phyloP scores from a whole-genome alignment of 2,797 vertebrate species.

The Neosalanx taihuensis region DNA sequence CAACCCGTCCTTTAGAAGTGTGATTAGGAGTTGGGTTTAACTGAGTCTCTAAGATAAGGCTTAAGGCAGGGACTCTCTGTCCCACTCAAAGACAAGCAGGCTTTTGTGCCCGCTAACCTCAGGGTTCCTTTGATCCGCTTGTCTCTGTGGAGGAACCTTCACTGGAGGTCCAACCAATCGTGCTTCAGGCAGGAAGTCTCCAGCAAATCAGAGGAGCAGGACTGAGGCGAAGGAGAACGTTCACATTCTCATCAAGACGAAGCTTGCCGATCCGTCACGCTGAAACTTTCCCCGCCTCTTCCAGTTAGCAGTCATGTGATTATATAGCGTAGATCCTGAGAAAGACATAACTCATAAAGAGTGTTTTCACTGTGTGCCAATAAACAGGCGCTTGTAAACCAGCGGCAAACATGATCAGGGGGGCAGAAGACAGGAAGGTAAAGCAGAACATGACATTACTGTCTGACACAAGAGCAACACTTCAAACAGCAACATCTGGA shows the following conservation, averaged over 20 bases:
- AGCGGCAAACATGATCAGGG: conserved; percentile 4
- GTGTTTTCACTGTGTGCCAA: conserved; percentile 32
- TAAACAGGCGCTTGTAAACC: conserved; percentile 52
- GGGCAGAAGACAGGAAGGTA: conserved; percentile 5
- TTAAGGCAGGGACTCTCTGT: conserved; percentile 42
- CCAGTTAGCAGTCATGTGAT: conserved; percentile 26
- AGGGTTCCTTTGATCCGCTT: conserved; percentile 52
- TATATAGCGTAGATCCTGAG: conserved; percentile 46
- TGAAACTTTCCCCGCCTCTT: conserved; percentile 39
- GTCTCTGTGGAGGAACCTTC: conserved; percentile 38
- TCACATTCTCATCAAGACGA: neutral
- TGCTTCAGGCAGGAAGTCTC: conserved; percentile 33
- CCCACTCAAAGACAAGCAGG: conserved; percentile 55
- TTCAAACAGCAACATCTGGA: conserved; percentile 39
- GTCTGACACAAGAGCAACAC: conserved; percentile 12
- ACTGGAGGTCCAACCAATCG: conserved; percentile 3
- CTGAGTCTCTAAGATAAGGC: conserved; percentile 40
- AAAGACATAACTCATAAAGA: conserved; percentile 55
- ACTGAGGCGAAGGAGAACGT: neutral
- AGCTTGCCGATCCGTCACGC: neutral
- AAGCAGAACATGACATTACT: conserved; percentile 9
- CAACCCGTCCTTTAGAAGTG: conserved; percentile 37
- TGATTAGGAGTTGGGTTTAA: conserved; percentile 48
- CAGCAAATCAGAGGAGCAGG: conserved; percentile 34
- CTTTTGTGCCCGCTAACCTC: conserved; percentile 62